Conservation (phyloP, 2,113 vertebrate species). For the Cyanoderma ruficeps region DNA sequence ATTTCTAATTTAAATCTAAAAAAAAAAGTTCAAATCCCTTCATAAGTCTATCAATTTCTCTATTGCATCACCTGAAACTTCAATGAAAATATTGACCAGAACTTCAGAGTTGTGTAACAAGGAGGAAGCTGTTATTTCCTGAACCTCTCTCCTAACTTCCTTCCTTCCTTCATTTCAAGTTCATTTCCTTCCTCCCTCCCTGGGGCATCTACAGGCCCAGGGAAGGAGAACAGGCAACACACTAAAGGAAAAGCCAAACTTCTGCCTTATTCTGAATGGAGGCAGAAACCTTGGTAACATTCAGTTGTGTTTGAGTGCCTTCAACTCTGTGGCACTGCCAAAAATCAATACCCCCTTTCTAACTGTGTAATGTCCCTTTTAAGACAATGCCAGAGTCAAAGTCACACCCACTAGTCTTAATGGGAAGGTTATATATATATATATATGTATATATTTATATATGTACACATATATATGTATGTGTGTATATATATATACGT, state of each 20-base stretch:
- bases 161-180: not conserved
- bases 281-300: slow-evolving; percentile 46
- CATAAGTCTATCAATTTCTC: not conserved
- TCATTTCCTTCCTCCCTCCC: not conserved
- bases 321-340: not conserved
- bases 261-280: slow-evolving; percentile 44
- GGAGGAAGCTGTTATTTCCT: not conserved
- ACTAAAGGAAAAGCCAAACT: not conserved
- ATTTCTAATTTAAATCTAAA: not conserved
- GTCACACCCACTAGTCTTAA: not conserved
- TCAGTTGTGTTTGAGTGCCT: slow-evolving; percentile 23
- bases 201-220: not conserved
- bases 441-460: too few relatives aligned
- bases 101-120: not conserved
- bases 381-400: slow-evolving; percentile 32
- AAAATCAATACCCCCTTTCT: not conserved
- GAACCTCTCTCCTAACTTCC: not conserved
- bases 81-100: not conserved
- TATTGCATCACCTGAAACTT: not conserved
- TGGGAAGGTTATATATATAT: not conserved
- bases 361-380: not conserved
- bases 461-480: not conserved
- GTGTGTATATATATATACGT: not conserved
- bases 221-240: not conserved
- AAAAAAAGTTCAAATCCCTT: not conserved